Evolutionary conservation across 2,113 vertebrate genomes (phyloP).

Genomic region (Hydropotes inermis): DNA sequence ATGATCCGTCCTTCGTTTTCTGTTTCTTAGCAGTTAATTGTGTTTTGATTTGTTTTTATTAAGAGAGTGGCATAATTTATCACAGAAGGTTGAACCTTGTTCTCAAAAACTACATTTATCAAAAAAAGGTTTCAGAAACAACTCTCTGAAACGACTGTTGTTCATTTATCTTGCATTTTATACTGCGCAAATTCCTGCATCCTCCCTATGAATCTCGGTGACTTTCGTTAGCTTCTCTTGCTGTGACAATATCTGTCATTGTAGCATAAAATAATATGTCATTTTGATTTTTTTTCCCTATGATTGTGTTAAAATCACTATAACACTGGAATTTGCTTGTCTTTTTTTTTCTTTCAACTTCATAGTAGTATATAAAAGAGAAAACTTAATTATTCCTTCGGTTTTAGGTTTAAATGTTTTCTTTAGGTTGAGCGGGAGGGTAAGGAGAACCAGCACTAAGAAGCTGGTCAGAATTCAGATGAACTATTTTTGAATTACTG

Average conservation of each 20-base stretch:
- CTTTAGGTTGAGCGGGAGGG: not conserved
- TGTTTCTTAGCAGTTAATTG: not conserved
- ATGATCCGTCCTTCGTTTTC: not conserved
- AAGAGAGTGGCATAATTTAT: not conserved
- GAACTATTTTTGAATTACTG: rapidly evolving
- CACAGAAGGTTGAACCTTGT: slow-evolving; percentile 31
- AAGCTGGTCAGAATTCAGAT: not conserved
- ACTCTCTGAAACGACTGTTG: not conserved
- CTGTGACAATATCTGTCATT: not conserved
- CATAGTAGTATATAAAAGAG: not conserved
- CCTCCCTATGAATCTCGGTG: not conserved
- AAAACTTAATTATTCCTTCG: not conserved
- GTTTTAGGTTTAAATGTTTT: not conserved
- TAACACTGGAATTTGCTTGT: not conserved
- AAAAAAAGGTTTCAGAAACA: not conserved
- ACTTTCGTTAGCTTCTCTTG: not conserved
- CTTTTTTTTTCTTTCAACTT: not conserved
- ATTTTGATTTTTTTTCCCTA: not conserved
- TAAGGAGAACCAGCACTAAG: too few species aligned
- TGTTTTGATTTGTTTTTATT: not conserved
- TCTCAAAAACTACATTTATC: slow-evolving; percentile 51
- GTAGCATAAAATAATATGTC: not conserved
- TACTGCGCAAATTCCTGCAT: not conserved
- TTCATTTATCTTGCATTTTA: not conserved
- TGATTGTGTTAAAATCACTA: not conserved